Base-by-base conservation (phyloP, 2,113 vertebrate genomes). In the Chaenogobius annularis region DNA sequence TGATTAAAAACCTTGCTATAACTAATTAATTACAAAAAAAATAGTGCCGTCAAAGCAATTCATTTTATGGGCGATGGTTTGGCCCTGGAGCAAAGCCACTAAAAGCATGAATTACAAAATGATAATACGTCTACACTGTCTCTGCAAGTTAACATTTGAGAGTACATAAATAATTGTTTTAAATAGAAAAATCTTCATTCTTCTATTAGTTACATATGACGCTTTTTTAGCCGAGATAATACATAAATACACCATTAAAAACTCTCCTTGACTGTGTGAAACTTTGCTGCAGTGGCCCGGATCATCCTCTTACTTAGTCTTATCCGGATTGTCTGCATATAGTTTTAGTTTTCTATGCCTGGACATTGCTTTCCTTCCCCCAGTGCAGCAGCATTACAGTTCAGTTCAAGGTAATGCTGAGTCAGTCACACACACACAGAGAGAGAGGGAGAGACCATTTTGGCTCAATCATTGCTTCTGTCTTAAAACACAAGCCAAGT, bases 331-430 rank as follows among this genome's bases (percentile, higher is more conserved):
- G 43, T 62, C 52, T 80, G 31, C 23, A 58, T 26, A 23, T 14
- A 12, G 12, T 71, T 69, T 66, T 40, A 55, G 65, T 66, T 65
- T 20, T 59, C 72, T 71, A 56, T 20, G 12, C 35, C 68, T 52
- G 22, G n/a, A 43, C 3, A 11, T 48, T n/a, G 61, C 66, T 54
- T 58, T 55, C 50, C 23, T 66, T 65, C 63, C 73, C 62, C 26
- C 71, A 72, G 63, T n/a, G 66, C 68, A 75, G 75, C 59, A 54
- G 77, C 59, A n/a, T 17, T 50, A 50, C 15, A 50, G 47, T 54
- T 55, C 78, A 77, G 54, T 70, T 63, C 35, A 66, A 20, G 11
- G 71, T 72, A 85, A 68, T 81, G 85, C 91, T 90, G 86, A 91
- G 85, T 92, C 89, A 91, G 85, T 69, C 73, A 74, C 48, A 78